Evolutionary conservation across 1,140 invertebrate species (phyloP), one percentile per base, ranked within the genome.

Genomic region (Cydia fagiglandana): DNA sequence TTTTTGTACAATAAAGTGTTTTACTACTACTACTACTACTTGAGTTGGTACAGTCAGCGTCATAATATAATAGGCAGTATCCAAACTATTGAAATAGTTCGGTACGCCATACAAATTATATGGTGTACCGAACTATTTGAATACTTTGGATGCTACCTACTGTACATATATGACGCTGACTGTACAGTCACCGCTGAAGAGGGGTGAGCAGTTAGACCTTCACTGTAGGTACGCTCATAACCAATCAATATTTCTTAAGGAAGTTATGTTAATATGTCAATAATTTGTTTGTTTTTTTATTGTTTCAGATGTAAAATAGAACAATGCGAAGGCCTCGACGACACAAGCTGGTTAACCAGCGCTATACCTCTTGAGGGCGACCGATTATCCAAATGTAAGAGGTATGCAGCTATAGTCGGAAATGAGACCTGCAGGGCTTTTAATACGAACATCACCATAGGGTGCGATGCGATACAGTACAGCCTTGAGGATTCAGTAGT

Each of bases 401-500:
- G 80, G 75, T 87, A 76, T 73, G 28, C n/a, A 17, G 15, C 50
- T 34, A 45, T n/a, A n/a, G 50, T 30, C 20, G 74, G 28, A 30
- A 81, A 75, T 30, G 64, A 66, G 9, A 73, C 75, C 3, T 92
- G 89, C 76, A 76, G 34, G 4, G 77, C 74, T 10, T 92, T 92
- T 53, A 74, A 86, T 76, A 81, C 30, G 2, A 76, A 75, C 2
- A 61, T 38, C 3, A 73, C 56, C 12, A 75, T 79, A 64, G 68
- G 80, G 12, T 92, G 90, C 66, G 38, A 79, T 10, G 56, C 76
- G 12, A 89, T 83, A 81, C 80, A 88, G 0, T 91, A 91, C n/a
- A 83, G 82, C 47, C 79, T 88, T 15, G 88, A 87, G 66, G 83
- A 92, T 77, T 91, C 89, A 0, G 84, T 82, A 5, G 89, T 92